phyloP scores from a whole-genome alignment of 2,113 vertebrate species.

The Sorex araneus region DNA sequence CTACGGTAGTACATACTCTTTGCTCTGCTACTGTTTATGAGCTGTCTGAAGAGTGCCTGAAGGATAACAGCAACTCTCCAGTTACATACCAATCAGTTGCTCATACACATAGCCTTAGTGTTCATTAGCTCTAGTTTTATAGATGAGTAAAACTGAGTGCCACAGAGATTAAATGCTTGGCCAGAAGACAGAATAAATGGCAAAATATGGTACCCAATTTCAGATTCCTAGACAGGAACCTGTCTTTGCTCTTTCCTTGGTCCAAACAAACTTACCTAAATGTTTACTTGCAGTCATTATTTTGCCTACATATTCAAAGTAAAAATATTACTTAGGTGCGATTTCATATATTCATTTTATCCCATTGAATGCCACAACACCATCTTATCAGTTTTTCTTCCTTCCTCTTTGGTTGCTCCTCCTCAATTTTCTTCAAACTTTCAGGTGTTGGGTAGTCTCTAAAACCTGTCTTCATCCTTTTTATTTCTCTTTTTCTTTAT shows the following conservation, averaged over 20 bases:
- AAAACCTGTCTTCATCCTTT: not conserved
- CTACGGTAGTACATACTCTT: not conserved
- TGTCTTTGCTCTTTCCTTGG: slow-evolving; percentile 31
- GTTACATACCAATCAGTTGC: not conserved
- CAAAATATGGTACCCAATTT: not conserved
- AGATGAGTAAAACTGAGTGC: not conserved
- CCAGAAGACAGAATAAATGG: not conserved
- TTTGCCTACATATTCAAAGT: not conserved
- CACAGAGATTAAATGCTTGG: not conserved
- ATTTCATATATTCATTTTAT: not conserved
- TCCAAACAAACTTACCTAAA: slow-evolving; percentile 1
- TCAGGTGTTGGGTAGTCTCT: not conserved
- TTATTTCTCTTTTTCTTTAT: not conserved
- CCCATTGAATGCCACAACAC: not conserved
- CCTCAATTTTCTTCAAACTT: not conserved
- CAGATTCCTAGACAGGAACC: not conserved
- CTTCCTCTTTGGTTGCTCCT: not conserved
- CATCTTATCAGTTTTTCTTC: not conserved
- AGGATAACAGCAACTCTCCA: not conserved
- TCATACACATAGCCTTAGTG: not conserved
- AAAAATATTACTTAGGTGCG: not conserved
- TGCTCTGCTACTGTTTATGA: not conserved
- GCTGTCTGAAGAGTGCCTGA: not conserved
- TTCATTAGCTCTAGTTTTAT: not conserved
- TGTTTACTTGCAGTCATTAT: not conserved